phyloP scores from a whole-genome alignment of 2,888 invertebrate species.

The Acheta domesticus region DNA sequence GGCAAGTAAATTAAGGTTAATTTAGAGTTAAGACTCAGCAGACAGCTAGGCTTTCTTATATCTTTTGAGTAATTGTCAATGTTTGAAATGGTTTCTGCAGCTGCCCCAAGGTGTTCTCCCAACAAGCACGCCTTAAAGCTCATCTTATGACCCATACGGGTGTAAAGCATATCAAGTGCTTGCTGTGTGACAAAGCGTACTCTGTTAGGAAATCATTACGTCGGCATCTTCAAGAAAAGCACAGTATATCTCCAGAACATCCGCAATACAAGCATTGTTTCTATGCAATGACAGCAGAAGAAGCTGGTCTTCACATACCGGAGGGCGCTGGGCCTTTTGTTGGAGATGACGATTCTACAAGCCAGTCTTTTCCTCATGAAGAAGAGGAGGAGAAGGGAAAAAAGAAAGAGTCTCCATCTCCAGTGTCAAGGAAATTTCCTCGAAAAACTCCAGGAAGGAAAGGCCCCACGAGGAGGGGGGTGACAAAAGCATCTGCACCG shows the following conservation, averaged over 20 bases:
- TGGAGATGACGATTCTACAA: constrained; percentile 28
- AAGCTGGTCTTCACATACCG: constrained; percentile 40
- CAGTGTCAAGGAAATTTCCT: constrained; percentile 22
- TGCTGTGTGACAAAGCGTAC: constrained; percentile 52
- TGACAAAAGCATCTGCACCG: constrained; percentile 26
- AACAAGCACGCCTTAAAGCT: constrained; percentile 40
- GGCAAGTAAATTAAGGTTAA: too few species aligned
- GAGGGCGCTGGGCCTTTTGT: constrained; percentile 27
- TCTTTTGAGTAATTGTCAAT: too few species aligned
- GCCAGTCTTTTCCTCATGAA: constrained; percentile 25
- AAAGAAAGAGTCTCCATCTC: constrained; percentile 12
- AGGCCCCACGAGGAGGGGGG: constrained; percentile 21
- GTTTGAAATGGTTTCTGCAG: constrained; percentile 32
- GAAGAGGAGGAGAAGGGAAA: constrained; percentile 22
- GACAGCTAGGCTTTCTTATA: too few species aligned
- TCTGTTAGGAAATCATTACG: constrained; percentile 51
- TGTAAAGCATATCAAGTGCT: constrained; percentile 53
- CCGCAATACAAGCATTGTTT: constrained; percentile 38
- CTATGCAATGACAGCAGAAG: constrained; percentile 39
- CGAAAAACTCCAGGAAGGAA: constrained; percentile 28
- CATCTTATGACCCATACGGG: constrained; percentile 54
- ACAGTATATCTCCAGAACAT: constrained; percentile 41
- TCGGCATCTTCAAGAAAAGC: constrained; percentile 52
- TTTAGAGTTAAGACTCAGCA: too few species aligned
- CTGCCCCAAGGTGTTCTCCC: constrained; percentile 38